Conservation (phyloP, 1,140 invertebrate species). For the Frieseomelitta varia region DNA sequence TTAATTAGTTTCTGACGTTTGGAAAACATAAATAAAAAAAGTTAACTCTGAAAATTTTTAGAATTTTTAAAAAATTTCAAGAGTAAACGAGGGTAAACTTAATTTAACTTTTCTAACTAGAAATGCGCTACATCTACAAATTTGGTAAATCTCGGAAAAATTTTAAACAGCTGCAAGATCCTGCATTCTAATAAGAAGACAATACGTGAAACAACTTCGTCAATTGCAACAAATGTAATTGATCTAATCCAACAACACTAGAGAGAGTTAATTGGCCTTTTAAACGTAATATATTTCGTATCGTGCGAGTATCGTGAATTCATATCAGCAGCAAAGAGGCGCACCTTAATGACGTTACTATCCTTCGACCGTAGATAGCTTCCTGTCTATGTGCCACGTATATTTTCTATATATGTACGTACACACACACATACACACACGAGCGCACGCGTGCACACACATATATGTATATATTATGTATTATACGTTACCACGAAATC, state of each 20-base stretch:
- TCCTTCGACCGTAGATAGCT: not conserved
- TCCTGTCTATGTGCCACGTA: not conserved
- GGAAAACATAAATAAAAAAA: no score
- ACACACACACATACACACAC: no score
- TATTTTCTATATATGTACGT: constrained; percentile 41
- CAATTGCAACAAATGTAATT: not conserved
- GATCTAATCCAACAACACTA: not conserved
- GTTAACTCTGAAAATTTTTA: no score
- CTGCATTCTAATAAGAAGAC: not conserved
- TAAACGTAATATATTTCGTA: not conserved
- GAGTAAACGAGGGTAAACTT: no score
- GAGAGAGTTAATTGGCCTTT: not conserved
- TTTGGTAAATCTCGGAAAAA: no score
- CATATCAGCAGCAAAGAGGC: constrained; percentile 4
- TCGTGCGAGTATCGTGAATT: not conserved
- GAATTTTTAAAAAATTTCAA: no score
- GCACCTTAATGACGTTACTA: not conserved
- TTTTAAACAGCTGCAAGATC: no score
- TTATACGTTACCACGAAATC: constrained; percentile 55
- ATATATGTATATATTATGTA: constrained; percentile 42
- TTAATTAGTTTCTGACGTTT: not conserved
- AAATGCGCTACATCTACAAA: no score
- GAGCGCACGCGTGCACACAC: not conserved
- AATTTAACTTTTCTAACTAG: no score
- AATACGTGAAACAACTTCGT: not conserved